These are phyloP conservation scores for Hyposmocoma kahamanoa DNA, from an alignment of 1,140 invertebrate species.

Conservation along the genomic window DNA sequence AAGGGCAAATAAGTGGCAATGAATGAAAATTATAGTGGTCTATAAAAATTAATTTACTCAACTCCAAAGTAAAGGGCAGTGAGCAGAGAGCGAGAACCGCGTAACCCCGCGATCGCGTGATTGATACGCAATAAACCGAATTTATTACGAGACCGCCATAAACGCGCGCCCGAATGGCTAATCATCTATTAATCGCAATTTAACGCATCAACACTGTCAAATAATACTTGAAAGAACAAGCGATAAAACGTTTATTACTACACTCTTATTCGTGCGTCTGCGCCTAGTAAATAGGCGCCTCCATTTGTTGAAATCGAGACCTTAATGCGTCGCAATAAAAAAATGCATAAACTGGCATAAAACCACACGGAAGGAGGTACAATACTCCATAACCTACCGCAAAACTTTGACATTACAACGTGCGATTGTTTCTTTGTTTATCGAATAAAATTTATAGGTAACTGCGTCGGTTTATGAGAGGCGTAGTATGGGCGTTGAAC, in stretches of 20 bases:
- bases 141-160: slow-evolving; percentile 59
- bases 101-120: slow-evolving; percentile 32
- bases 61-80: slow-evolving; percentile 24
- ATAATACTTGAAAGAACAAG: slow-evolving; percentile 59
- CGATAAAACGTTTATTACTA: slow-evolving; percentile 53
- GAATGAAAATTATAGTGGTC: background rate
- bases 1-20: too few species aligned
- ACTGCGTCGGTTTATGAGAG: slow-evolving; percentile 39
- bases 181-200: slow-evolving; percentile 65
- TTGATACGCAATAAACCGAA: slow-evolving; percentile 61
- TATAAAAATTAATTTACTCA: slow-evolving; percentile 6
- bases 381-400: slow-evolving; percentile 56
- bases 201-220: slow-evolving; percentile 64
- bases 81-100: slow-evolving; percentile 12
- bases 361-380: slow-evolving; percentile 45
- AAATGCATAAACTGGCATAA: too few species aligned
- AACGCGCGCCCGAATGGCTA: slow-evolving; percentile 52
- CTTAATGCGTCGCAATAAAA: slow-evolving; percentile 16
- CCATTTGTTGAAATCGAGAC: slow-evolving; percentile 17
- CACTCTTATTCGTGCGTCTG: background rate
- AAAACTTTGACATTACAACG: slow-evolving; percentile 53
- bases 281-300: background rate
- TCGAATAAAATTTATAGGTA: slow-evolving; percentile 57
- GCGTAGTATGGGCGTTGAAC: slow-evolving; percentile 46
- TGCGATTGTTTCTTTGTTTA: slow-evolving; percentile 66